These are phyloP conservation scores for Patiria miniata DNA, from an alignment of 35 echinoderm and acorn worm genomes.

Conservation along the genomic window DNA sequence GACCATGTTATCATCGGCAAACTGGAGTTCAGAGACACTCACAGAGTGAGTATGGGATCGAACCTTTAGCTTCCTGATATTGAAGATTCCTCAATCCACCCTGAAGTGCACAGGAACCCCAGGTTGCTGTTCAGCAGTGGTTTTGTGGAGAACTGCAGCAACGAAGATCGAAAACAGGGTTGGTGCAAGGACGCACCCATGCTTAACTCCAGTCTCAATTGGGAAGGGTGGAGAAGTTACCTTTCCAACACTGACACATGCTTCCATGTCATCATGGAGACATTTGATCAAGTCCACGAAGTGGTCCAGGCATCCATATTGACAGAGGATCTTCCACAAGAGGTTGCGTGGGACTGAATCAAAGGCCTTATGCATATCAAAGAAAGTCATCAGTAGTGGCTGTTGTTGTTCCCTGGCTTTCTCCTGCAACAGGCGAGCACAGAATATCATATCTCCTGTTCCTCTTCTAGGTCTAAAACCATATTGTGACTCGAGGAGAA, in stretches of 20 bases:
- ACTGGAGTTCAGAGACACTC: no score
- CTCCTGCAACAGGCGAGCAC: slow-evolving; percentile 36
- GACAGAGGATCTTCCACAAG: slow-evolving; percentile 20
- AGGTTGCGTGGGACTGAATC: not conserved
- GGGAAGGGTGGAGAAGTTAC: slow-evolving; percentile 16
- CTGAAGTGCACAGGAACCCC: no score
- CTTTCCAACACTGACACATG: not conserved
- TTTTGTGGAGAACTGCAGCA: no score
- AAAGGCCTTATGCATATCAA: slow-evolving; percentile 43
- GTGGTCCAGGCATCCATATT: slow-evolving; percentile 20
- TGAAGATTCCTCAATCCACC: no score
- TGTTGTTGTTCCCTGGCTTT: slow-evolving; percentile 4
- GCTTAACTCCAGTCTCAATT: no score
- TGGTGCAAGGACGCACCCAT: no score
- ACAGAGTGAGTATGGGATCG: no score
- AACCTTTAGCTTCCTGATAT: no score
- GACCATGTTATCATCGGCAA: no score
- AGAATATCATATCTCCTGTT: slow-evolving; percentile 63
- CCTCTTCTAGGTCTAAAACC: slow-evolving; percentile 46
- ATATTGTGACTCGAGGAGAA: slow-evolving; percentile 46
- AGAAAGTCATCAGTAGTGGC: slow-evolving; percentile 5
- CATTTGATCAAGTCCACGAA: not conserved
- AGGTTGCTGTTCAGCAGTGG: no score
- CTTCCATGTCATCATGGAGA: slow-evolving; percentile 30
- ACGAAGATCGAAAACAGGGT: no score